Base-by-base conservation (phyloP, 2,113 vertebrate genomes). In the Xyrauchen texanus region DNA sequence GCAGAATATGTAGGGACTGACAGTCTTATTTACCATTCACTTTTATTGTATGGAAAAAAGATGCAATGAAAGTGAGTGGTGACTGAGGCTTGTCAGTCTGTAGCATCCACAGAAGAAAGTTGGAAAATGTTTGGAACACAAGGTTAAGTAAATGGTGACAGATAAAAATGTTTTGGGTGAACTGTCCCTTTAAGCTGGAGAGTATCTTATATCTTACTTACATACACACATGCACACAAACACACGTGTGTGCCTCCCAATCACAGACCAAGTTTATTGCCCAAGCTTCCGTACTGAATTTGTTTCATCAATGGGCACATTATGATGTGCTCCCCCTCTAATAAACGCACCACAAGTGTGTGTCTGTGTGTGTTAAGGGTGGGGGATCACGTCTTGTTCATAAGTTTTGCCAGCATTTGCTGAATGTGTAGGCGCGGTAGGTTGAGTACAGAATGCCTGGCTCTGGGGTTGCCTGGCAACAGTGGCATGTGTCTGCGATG, bases 331-430 rank as follows among this genome's bases (percentile, higher is more conserved):
- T 46, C 57, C 49, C 15, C 49, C n/a, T 55, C 47, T 55, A 76
- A 10, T 64, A 64, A 62, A 72, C 16, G 21, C 21, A 34, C 21
- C 21, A 52, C 51, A 16, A 49, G 12, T n/a, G 51, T 67, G 52
- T 46, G 15, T 53, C 66, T 61, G 72, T 73, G 68, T 62, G 34
- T n/a, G 15, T 72, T 52, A 51, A 73, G 47, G 63, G 55, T 60
- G 58, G 52, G 12, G 8, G 51, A 85, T 85, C 84, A 85, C 34
- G 84, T 83, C 80, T 98, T 98, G 93, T 96, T 97, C 92, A 97
- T 97, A 86, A 99, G 95, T 86, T 96, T 96, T 65, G 97, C 95
- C 93, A 98, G 93, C 95, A 98, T 95, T 92, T 98, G 97, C 91
- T 99, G 97, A 85, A 99, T 94, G 92, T 99, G 97, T 74, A 95